phyloP scores from a whole-genome alignment of 2,888 invertebrate species.

The Eristalinus sepulchralis region DNA sequence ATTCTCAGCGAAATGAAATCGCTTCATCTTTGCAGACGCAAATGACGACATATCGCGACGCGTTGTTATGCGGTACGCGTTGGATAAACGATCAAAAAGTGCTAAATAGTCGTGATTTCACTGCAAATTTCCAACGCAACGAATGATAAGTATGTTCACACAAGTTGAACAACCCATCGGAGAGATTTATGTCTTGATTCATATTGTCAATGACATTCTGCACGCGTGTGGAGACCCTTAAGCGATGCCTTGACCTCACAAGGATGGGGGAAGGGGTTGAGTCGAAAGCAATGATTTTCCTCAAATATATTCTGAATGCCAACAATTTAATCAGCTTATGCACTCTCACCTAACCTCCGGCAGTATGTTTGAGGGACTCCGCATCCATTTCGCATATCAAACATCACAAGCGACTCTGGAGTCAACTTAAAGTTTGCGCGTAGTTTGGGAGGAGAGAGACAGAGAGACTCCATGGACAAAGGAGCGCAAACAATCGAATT shows the following conservation, averaged over 20 bases:
- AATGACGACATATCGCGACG: background rate
- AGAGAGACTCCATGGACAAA: background rate
- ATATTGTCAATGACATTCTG: background rate
- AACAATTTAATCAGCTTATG: background rate
- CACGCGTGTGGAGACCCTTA: background rate
- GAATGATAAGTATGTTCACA: background rate
- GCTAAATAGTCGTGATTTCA: background rate
- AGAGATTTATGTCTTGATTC: background rate
- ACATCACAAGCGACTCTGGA: background rate
- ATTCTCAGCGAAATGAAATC: background rate
- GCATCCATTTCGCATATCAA: background rate
- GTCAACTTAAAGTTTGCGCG: background rate
- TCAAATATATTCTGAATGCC: background rate
- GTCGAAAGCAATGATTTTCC: background rate
- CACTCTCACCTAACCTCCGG: background rate
- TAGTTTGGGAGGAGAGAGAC: background rate
- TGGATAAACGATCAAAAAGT: background rate
- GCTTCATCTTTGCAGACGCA: background rate
- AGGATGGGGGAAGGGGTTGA: background rate
- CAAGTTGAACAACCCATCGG: background rate
- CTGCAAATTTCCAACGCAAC: background rate
- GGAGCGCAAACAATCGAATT: background rate
- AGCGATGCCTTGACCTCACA: background rate
- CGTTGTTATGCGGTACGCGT: background rate
- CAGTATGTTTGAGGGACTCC: background rate